These are phyloP conservation scores for Brachionus manjavacas DNA, from an alignment of 1,140 invertebrate species.

Conservation along the genomic window DNA sequence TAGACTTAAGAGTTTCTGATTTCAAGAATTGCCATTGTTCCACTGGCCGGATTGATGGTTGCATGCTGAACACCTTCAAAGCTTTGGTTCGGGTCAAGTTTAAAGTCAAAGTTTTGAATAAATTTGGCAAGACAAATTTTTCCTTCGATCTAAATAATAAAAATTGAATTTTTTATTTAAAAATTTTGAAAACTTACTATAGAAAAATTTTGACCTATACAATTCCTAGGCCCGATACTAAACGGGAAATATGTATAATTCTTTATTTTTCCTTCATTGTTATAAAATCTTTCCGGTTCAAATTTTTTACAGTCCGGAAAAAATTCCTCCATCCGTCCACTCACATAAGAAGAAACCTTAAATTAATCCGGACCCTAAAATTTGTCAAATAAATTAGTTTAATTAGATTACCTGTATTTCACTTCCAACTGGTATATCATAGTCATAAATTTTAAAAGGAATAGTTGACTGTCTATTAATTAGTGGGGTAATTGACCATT, in stretches of 20 bases:
- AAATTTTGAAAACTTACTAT: background rate
- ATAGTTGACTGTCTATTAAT: background rate
- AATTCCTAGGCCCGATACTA: conserved; percentile 13
- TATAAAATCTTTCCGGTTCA: conserved; percentile 10
- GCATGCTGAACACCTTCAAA: conserved; percentile 21
- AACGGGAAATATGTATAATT: conserved; percentile 35
- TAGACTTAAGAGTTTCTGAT: background rate
- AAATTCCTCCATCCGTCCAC: background rate
- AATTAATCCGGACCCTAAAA: too few relatives aligned
- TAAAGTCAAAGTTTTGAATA: conserved; percentile 26
- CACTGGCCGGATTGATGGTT: conserved; percentile 4
- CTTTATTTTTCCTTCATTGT: background rate
- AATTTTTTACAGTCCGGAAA: background rate
- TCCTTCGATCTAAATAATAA: background rate
- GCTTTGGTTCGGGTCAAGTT: conserved; percentile 32
- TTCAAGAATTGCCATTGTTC: background rate
- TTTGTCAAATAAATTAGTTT: background rate
- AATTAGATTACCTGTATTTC: conserved; percentile 1
- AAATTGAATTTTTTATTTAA: background rate
- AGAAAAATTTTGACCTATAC: conserved; percentile 34
- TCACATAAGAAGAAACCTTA: conserved; percentile 33
- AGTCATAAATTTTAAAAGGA: background rate
- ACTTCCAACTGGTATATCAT: conserved; percentile 23
- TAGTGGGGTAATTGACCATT: conserved; percentile 2
- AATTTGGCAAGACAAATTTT: conserved; percentile 22